phyloP scores from a whole-genome alignment of 2,888 invertebrate species.

The Drosophila nr. fundita region DNA sequence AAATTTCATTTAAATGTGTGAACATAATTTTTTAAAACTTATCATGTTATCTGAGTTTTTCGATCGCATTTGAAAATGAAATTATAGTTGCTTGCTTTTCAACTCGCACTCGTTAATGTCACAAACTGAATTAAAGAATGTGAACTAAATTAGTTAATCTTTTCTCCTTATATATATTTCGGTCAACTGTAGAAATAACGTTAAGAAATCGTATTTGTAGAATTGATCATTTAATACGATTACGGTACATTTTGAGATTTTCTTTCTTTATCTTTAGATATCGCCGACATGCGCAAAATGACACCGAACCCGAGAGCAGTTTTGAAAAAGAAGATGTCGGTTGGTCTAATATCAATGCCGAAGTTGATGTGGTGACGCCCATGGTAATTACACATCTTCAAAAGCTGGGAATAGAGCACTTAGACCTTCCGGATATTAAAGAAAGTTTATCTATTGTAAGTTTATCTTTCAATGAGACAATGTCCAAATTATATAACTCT shows the following conservation, averaged over 20 bases:
- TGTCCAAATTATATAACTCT: neutral
- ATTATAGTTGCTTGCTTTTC: neutral
- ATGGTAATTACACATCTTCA: slow-evolving; percentile 80
- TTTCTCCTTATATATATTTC: neutral
- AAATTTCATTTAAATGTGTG: neutral
- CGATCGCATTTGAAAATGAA: neutral
- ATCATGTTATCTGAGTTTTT: neutral
- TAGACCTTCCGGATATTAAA: slow-evolving; percentile 81
- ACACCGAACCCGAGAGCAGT: slow-evolving; percentile 26
- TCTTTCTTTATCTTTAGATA: slow-evolving; percentile 21
- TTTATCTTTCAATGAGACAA: neutral
- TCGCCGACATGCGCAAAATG: slow-evolving; percentile 15
- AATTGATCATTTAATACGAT: neutral
- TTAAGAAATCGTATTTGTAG: neutral
- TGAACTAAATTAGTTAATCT: neutral
- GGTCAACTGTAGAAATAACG: neutral
- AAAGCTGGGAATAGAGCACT: slow-evolving; percentile 77
- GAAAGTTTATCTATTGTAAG: slow-evolving; percentile 83
- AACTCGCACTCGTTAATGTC: neutral
- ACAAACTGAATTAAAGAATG: neutral
- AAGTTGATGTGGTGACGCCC: slow-evolving; percentile 84
- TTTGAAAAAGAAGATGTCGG: slow-evolving; percentile 69
- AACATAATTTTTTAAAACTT: neutral
- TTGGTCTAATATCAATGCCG: slow-evolving; percentile 84
- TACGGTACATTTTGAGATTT: neutral